These are phyloP conservation scores for Rhinoraja longicauda DNA, from an alignment of 2,797 vertebrate species.

Conservation along the genomic window DNA sequence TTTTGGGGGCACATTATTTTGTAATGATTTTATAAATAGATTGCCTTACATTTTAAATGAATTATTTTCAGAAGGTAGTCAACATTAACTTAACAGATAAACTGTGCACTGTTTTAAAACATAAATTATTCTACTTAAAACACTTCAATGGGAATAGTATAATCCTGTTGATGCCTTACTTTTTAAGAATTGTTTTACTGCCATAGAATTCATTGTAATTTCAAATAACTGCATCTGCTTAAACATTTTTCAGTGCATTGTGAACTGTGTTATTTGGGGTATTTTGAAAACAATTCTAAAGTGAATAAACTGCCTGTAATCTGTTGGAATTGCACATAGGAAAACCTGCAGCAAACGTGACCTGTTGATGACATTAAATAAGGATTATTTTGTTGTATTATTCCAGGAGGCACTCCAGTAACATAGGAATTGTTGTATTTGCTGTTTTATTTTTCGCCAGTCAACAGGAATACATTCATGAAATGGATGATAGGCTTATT, in stretches of 20 bases:
- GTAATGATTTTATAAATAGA: constrained; percentile 80
- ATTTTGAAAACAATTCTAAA: constrained; percentile 66
- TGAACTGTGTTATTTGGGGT: constrained; percentile 50
- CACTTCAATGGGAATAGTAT: constrained; percentile 85
- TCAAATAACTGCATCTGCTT: constrained; percentile 51
- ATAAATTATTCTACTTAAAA: constrained; percentile 96
- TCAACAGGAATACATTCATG: constrained; percentile 57
- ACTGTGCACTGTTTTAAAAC: constrained; percentile 95
- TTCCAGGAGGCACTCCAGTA: constrained; percentile 44
- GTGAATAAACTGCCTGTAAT: constrained; percentile 60
- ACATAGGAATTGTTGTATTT: constrained; percentile 60
- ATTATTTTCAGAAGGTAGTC: constrained; percentile 77
- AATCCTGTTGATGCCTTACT: constrained; percentile 94
- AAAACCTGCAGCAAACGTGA: constrained; percentile 47
- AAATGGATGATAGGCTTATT: constrained; percentile 62
- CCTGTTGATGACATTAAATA: constrained; percentile 44
- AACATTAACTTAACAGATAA: constrained; percentile 96
- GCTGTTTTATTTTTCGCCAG: constrained; percentile 57
- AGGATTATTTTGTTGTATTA: constrained; percentile 25
- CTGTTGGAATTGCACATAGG: constrained; percentile 57
- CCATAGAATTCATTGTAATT: constrained; percentile 67
- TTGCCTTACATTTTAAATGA: constrained; percentile 80
- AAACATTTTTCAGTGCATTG: constrained; percentile 49
- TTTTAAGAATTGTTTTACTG: constrained; percentile 83
- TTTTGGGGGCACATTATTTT: constrained; percentile 79